Percentiles rank a stretch among this genome's conserved stretches.
phyloP scores from a whole-genome alignment of 2,797 vertebrate genomes.

The Adrianichthys oophorus region DNA sequence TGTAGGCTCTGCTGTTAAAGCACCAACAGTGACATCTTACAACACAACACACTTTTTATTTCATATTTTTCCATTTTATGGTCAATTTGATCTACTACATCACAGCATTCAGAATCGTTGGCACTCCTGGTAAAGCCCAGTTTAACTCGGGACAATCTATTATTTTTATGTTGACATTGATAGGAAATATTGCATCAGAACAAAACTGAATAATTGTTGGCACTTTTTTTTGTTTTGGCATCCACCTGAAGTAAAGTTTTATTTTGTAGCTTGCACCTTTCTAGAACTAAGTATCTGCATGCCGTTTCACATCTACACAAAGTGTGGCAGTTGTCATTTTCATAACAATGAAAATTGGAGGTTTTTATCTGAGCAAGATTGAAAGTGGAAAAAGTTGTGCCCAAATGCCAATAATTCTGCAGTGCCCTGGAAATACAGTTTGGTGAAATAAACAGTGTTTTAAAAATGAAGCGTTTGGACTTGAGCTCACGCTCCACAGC shows the following conservation, averaged over 20 bases:
- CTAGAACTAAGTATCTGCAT: slow-evolving; percentile 9
- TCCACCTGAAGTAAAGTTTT: slow-evolving; percentile 14
- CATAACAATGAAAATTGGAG: not conserved
- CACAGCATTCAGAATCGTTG: slow-evolving; percentile 59
- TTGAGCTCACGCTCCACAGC: slow-evolving; percentile 27
- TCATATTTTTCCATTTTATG: slow-evolving; percentile 32
- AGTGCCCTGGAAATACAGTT: slow-evolving; percentile 31
- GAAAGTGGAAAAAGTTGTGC: slow-evolving; percentile 19
- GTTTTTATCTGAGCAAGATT: not conserved
- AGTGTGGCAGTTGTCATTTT: slow-evolving; percentile 10
- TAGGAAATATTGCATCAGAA: slow-evolving; percentile 30
- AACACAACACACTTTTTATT: slow-evolving; percentile 40
- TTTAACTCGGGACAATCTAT: slow-evolving; percentile 37
- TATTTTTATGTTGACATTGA: slow-evolving; percentile 29
- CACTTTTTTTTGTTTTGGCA: slow-evolving; percentile 66
- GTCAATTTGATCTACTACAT: slow-evolving; percentile 38
- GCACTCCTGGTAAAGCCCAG: slow-evolving; percentile 46
- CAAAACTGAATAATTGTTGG: slow-evolving; percentile 49
- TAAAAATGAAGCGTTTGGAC: slow-evolving; percentile 28
- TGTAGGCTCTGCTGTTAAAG: not conserved
- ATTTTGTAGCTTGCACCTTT: slow-evolving; percentile 13
- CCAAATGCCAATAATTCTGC: slow-evolving; percentile 58
- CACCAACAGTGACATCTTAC: slow-evolving; percentile 7
- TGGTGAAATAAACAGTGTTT: slow-evolving; percentile 47
- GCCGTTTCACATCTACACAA: slow-evolving; percentile 3